Conservation (phyloP, 2,888 invertebrate species). For the Epirrhoe tristata region DNA sequence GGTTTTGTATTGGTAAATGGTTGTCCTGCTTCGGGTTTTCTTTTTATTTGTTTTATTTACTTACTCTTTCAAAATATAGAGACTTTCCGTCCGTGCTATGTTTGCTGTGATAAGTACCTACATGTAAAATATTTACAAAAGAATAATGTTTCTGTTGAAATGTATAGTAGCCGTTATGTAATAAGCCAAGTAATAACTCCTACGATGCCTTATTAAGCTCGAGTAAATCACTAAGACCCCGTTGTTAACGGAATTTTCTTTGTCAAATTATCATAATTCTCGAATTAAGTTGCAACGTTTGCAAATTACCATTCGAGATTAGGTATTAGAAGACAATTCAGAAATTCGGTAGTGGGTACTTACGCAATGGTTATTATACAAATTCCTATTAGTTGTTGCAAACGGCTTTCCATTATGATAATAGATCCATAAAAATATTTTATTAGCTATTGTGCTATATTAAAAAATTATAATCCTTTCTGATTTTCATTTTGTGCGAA, state of each 20-base stretch:
- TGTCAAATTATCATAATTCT: conserved; percentile 47
- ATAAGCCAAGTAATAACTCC: conserved; percentile 13
- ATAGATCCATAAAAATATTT: conserved; percentile 14
- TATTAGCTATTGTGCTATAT: neutral
- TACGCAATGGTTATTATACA: conserved; percentile 36
- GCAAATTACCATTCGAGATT: conserved; percentile 28
- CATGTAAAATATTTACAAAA: neutral
- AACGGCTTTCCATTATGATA: conserved; percentile 22
- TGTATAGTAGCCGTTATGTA: conserved; percentile 16
- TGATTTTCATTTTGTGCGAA: neutral
- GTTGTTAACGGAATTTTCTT: conserved; percentile 31
- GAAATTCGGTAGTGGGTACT: conserved; percentile 24
- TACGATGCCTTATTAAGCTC: conserved; percentile 4
- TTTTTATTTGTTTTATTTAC: too few species aligned
- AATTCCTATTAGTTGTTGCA: conserved; percentile 22
- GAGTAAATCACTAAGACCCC: conserved; percentile 18
- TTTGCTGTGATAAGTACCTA: neutral
- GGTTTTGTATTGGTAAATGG: too few species aligned
- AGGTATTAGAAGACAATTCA: conserved; percentile 33
- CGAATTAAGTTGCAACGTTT: conserved; percentile 38
- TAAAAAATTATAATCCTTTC: neutral
- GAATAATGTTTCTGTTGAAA: neutral
- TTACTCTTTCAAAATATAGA: too few species aligned
- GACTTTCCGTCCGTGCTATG: too few species aligned
- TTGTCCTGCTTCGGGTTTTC: too few species aligned